A percentile compares a stretch with the other conserved stretches of the same genome.
phyloP scores from a whole-genome alignment of 2,797 vertebrate species.

The Taeniopygia guttata region DNA sequence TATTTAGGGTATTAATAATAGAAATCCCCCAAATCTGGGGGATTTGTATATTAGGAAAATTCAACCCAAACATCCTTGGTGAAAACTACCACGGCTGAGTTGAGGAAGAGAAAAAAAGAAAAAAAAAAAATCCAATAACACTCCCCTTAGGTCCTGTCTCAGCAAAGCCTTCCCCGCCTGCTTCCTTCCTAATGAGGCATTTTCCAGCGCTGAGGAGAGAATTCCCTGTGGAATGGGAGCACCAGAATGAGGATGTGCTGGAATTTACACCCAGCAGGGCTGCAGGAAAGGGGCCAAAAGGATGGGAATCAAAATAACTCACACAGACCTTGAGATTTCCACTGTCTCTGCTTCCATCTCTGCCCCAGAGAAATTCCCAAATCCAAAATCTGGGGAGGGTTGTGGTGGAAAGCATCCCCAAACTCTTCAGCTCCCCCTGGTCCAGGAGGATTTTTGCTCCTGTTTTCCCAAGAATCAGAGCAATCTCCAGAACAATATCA shows the following conservation, averaged over 20 bases:
- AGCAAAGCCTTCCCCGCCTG: neutral
- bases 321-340: neutral
- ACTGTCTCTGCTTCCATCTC: neutral
- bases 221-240: neutral
- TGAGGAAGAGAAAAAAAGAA: neutral
- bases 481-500: neutral
- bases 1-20: neutral
- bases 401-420: neutral
- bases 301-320: neutral
- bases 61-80: neutral
- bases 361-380: neutral
- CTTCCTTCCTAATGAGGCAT: constrained; percentile 15
- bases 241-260: neutral
- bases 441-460: neutral
- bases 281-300: neutral
- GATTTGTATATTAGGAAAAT: neutral
- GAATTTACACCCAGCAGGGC: neutral
- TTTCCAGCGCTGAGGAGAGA: constrained; percentile 37
- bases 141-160: neutral
- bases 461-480: neutral
- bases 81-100: neutral
- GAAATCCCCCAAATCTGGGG: neutral
- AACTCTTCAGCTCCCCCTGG: neutral
- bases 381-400: neutral
- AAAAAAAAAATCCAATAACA: neutral